Evolutionary conservation across 2,888 invertebrate genomes (phyloP).

Genomic region (Synergus japonicus): DNA sequence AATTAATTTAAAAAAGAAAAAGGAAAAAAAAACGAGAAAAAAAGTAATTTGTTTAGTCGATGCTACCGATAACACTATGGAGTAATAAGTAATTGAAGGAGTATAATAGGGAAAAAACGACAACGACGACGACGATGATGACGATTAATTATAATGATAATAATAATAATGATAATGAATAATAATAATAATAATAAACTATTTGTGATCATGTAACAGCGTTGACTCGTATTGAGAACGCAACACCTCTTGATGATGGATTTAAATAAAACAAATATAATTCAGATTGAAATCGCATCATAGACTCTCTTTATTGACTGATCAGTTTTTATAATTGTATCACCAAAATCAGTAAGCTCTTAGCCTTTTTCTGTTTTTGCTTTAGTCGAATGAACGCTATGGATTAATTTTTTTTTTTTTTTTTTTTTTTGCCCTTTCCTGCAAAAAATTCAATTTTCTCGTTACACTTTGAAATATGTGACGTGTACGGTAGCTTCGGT

Average conservation of each 20-base stretch:
- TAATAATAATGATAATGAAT: constrained; percentile 41
- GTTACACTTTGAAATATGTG: not conserved
- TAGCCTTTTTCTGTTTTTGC: constrained; percentile 23
- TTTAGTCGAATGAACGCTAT: constrained; percentile 41
- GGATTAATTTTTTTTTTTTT: constrained; percentile 17
- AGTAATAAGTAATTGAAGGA: constrained; percentile 35
- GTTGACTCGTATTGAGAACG: constrained; percentile 75
- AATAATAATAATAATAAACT: constrained; percentile 67
- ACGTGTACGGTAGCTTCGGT: constrained; percentile 28
- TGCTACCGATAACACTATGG: constrained; percentile 55
- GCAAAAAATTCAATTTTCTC: constrained; percentile 16
- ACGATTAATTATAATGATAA: constrained; percentile 64
- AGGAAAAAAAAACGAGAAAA: constrained; percentile 55
- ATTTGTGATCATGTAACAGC: constrained; percentile 76
- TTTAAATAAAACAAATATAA: constrained; percentile 77
- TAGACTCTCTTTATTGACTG: constrained; percentile 70
- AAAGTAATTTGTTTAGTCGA: constrained; percentile 56
- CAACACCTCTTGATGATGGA: constrained; percentile 76
- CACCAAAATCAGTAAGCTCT: constrained; percentile 38
- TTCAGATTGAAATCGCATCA: constrained; percentile 75
- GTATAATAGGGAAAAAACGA: constrained; percentile 51
- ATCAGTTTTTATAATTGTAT: constrained; percentile 26
- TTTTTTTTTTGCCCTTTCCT: constrained; percentile 22
- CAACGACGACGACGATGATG: constrained; percentile 65
- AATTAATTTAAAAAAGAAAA: constrained; percentile 51